phyloP scores from a whole-genome alignment of 1,140 invertebrate species.

The Danaus plexippus region DNA sequence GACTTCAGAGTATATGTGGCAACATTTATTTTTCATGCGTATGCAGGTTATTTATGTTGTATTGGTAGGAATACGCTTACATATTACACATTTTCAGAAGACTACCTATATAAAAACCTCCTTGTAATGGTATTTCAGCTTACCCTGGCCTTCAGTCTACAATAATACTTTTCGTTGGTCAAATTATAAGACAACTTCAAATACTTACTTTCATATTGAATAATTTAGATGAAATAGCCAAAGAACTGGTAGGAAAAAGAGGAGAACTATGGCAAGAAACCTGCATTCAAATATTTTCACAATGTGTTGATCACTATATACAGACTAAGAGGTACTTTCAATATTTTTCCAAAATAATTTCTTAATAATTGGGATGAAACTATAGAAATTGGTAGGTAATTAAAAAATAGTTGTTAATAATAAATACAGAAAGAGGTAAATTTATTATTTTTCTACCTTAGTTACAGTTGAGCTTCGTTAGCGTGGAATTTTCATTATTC shows the following conservation, averaged over 20 bases:
- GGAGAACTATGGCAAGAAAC: constrained; percentile 30
- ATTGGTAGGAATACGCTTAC: constrained; percentile 31
- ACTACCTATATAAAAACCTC: not conserved
- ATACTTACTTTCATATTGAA: constrained; percentile 45
- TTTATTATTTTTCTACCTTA: too few relatives aligned
- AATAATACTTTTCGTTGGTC: constrained; percentile 47
- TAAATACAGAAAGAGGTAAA: too few relatives aligned
- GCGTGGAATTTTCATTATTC: too few relatives aligned
- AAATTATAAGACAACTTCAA: constrained; percentile 46
- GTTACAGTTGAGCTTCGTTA: too few relatives aligned
- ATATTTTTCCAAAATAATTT: too few relatives aligned
- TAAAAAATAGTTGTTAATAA: too few relatives aligned
- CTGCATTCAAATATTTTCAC: constrained; percentile 37
- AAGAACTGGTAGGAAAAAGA: constrained; percentile 27
- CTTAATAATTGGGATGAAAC: too few relatives aligned
- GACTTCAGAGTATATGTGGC: constrained; percentile 43
- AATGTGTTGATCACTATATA: constrained; percentile 50
- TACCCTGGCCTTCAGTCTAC: constrained; percentile 51
- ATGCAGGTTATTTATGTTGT: constrained; percentile 49
- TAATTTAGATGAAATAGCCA: constrained; percentile 39
- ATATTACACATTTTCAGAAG: not conserved
- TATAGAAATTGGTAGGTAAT: too few relatives aligned
- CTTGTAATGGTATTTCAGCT: constrained; percentile 24
- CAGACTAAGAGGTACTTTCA: constrained; percentile 41
- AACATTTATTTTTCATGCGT: constrained; percentile 48